Conservation (phyloP, 2,888 invertebrate genomes). For the Tenodera sinensis region DNA sequence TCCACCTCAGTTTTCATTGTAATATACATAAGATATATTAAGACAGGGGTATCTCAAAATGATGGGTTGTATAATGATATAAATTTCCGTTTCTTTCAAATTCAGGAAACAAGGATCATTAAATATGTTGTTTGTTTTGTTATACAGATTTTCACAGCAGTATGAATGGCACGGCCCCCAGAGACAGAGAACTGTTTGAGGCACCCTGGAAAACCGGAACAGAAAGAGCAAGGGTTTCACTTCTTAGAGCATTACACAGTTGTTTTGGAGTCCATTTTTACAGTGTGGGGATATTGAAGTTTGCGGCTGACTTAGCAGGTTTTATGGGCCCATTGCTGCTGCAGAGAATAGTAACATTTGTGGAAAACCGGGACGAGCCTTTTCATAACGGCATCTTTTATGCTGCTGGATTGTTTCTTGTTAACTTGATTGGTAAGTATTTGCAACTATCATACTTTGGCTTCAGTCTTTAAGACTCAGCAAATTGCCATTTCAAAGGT, state of each 20-base stretch:
- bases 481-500: too few species aligned
- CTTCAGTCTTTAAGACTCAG: too few species aligned
- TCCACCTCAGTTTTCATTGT: too few species aligned
- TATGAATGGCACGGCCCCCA: not conserved
- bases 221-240: slow-evolving; percentile 43
- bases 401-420: slow-evolving; percentile 61
- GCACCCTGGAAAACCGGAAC: not conserved
- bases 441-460: not conserved
- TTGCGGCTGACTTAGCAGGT: slow-evolving; percentile 75
- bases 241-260: slow-evolving; percentile 66
- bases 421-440: slow-evolving; percentile 63
- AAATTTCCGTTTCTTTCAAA: too few species aligned
- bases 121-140: not conserved
- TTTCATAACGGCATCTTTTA: slow-evolving; percentile 61
- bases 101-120: not conserved
- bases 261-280: slow-evolving; percentile 82
- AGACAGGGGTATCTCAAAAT: too few species aligned
- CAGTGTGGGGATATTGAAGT: slow-evolving; percentile 75
- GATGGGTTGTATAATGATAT: too few species aligned
- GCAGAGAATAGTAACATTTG: slow-evolving; percentile 73
- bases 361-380: slow-evolving; percentile 68
- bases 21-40: too few species aligned
- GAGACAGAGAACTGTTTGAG: not conserved
- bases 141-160: not conserved
- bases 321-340: slow-evolving; percentile 89